phyloP scores from a whole-genome alignment of 2,113 vertebrate genomes.

The Tetrax tetrax region DNA sequence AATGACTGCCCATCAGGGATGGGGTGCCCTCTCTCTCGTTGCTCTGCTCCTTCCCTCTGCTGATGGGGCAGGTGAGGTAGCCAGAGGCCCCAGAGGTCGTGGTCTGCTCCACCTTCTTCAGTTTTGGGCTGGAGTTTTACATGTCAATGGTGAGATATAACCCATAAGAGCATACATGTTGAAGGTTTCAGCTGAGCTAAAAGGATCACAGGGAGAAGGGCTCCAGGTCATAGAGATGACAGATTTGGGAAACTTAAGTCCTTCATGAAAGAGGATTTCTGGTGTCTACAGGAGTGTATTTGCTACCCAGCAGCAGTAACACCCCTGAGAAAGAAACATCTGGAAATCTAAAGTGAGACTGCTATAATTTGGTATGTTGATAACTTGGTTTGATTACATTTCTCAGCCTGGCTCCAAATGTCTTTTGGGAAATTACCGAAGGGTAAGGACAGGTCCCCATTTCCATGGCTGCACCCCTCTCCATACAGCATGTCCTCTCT shows the following conservation, averaged over 20 bases:
- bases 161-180: neutral
- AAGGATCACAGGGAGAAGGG: neutral
- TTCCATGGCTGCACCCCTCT: neutral
- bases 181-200: neutral
- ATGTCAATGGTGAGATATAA: neutral
- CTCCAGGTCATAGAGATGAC: neutral
- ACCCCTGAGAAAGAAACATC: neutral
- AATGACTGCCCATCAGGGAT: neutral
- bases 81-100: accelerated
- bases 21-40: neutral
- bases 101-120: neutral
- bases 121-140: neutral
- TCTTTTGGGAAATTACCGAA: neutral
- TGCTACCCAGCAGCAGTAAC: neutral
- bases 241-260: neutral
- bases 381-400: neutral
- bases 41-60: neutral
- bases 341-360: neutral
- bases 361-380: neutral
- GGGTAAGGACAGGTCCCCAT: neutral
- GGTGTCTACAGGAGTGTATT: neutral
- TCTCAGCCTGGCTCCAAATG: neutral
- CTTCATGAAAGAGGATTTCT: neutral
- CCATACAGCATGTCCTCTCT: neutral
- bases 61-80: neutral